Conservation (phyloP, 2,797 vertebrate genomes). For the Cossypha dichroa region DNA sequence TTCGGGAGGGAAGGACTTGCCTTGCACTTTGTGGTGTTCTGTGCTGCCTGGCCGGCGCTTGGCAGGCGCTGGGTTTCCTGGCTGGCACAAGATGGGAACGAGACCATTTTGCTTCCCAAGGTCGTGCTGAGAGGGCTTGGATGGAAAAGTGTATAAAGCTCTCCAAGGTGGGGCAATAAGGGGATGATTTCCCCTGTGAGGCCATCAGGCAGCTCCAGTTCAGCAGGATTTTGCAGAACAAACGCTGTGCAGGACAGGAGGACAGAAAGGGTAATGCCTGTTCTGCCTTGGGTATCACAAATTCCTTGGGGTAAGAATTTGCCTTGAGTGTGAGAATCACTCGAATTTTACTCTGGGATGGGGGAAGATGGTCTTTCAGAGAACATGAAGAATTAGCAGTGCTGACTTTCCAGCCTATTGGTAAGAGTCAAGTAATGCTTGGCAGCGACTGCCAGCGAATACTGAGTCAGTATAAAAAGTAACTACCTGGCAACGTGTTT, state of each 20-base stretch:
- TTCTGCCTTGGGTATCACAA: neutral
- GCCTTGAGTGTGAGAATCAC: neutral
- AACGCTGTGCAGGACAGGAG: no score
- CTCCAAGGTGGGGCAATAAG: neutral
- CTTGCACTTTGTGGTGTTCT: neutral
- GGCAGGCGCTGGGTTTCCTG: neutral
- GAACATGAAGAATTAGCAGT: neutral
- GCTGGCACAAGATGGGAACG: neutral
- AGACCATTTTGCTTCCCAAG: neutral
- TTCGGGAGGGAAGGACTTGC: neutral
- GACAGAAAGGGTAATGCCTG: neutral
- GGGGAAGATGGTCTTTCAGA: neutral
- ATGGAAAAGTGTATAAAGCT: neutral
- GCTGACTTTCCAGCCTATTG: neutral
- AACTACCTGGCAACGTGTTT: slow-evolving; percentile 43
- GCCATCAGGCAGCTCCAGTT: neutral
- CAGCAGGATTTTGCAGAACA: neutral
- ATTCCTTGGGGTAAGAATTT: neutral
- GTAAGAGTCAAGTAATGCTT: neutral
- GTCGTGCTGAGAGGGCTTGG: neutral
- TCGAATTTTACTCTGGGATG: neutral
- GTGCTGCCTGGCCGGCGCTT: neutral
- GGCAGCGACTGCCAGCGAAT: neutral
- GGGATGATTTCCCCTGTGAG: neutral
- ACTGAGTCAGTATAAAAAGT: slow-evolving; percentile 4